phyloP scores from a whole-genome alignment of 2,797 vertebrate genomes.

The Centropyge bicolor region DNA sequence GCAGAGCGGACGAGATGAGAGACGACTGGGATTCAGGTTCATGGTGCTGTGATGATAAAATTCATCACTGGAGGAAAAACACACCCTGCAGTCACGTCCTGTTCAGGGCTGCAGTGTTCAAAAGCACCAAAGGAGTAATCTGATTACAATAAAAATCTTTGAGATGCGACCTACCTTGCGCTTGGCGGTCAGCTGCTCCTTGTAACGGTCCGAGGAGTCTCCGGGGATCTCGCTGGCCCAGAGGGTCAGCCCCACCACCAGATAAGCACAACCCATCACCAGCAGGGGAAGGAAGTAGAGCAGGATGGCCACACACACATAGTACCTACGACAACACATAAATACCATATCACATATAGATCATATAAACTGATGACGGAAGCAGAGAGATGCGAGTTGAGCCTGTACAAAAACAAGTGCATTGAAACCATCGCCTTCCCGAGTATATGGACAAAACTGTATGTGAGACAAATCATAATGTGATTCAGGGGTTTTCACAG shows the following conservation, averaged over 20 bases:
- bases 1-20: neutral
- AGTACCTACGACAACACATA: constrained; percentile 86
- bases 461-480: neutral
- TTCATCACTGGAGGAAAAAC: constrained; percentile 3
- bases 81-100: neutral
- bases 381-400: neutral
- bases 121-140: neutral
- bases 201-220: constrained; percentile 95
- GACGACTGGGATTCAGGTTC: neutral
- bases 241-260: constrained; percentile 92
- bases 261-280: constrained; percentile 96
- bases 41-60: constrained; percentile 14
- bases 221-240: constrained; percentile 98
- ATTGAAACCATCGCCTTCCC: too few species aligned
- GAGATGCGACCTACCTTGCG: constrained; percentile 88
- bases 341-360: neutral
- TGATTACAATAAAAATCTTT: constrained; percentile 3
- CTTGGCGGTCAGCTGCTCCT: constrained; percentile 95
- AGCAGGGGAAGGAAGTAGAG: constrained; percentile 95
- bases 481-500: neutral
- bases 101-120: neutral
- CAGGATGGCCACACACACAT: constrained; percentile 91
- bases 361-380: neutral
- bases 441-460: too few species aligned
- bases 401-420: too few species aligned